A percentile compares a stretch with the other conserved stretches of the same genome.
phyloP scores from a whole-genome alignment of 2,797 vertebrate genomes.

The Rhodeus uyekii region DNA sequence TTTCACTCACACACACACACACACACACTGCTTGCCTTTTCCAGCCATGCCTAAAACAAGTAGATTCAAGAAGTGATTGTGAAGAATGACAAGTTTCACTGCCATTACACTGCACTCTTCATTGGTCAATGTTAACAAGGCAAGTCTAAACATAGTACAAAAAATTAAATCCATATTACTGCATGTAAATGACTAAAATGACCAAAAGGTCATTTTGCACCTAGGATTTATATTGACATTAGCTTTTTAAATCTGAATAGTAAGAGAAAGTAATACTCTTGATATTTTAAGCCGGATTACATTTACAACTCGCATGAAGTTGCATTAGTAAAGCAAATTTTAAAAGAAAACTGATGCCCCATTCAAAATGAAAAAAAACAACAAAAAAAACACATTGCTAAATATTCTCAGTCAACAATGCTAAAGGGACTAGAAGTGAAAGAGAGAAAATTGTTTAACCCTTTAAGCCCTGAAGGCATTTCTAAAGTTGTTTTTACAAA shows the following conservation, averaged over 20 bases:
- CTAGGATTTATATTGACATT: not conserved
- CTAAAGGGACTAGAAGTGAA: not conserved
- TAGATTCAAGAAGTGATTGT: not conserved
- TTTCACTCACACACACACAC: constrained; percentile 21
- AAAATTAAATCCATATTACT: not conserved
- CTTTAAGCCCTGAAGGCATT: too few species aligned
- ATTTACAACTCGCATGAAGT: not conserved
- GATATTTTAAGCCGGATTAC: not conserved
- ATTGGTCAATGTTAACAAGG: not conserved
- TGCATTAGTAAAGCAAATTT: not conserved
- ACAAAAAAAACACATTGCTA: too few species aligned
- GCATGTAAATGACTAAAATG: not conserved
- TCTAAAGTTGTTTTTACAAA: too few species aligned
- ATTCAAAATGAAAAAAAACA: too few species aligned
- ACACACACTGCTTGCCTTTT: not conserved
- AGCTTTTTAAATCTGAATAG: not conserved
- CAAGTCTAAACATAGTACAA: not conserved
- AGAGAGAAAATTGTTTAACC: not conserved
- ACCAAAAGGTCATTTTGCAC: not conserved
- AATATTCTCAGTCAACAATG: not conserved
- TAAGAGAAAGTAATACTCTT: too few species aligned
- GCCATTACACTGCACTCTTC: not conserved
- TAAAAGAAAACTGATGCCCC: not conserved
- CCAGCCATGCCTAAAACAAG: not conserved
- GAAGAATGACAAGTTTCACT: not conserved